These are phyloP conservation scores for Drosophila eohydei DNA, from an alignment of 2,888 invertebrate genomes.

Conservation along the genomic window DNA sequence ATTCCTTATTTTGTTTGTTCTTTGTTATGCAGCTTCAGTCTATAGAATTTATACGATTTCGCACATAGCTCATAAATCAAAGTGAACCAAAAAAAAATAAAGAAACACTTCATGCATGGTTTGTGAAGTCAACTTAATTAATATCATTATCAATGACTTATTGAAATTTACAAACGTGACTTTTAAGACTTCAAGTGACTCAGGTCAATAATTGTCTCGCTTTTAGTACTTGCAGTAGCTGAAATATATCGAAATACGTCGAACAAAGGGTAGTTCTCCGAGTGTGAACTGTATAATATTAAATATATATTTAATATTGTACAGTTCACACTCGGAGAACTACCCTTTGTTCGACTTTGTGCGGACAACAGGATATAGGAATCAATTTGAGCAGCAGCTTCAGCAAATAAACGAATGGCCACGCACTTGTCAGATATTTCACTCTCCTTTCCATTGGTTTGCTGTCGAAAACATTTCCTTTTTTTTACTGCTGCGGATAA, in stretches of 20 bases:
- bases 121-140: not conserved
- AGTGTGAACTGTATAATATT: too few species aligned
- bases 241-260: too few species aligned
- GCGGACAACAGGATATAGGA: slow-evolving; percentile 3
- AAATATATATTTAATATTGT: not conserved
- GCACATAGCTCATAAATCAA: slow-evolving; percentile 21
- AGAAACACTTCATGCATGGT: not conserved
- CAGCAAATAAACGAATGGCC: slow-evolving; percentile 20
- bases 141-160: not conserved
- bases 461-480: slow-evolving; percentile 20
- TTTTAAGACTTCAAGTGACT: not conserved
- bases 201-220: too few species aligned
- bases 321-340: not conserved
- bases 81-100: not conserved
- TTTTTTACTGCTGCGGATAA: slow-evolving; percentile 7
- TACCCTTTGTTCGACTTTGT: not conserved
- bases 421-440: slow-evolving; percentile 15
- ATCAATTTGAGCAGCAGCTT: slow-evolving; percentile 22
- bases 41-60: slow-evolving; percentile 38
- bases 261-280: too few species aligned
- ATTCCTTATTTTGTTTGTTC: slow-evolving; percentile 26
- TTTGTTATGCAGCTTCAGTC: slow-evolving; percentile 17
- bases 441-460: not conserved
- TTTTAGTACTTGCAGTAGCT: not conserved
- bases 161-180: not conserved